These are phyloP conservation scores for Suillia variegata DNA, from an alignment of 2,888 invertebrate species.

Conservation along the genomic window DNA sequence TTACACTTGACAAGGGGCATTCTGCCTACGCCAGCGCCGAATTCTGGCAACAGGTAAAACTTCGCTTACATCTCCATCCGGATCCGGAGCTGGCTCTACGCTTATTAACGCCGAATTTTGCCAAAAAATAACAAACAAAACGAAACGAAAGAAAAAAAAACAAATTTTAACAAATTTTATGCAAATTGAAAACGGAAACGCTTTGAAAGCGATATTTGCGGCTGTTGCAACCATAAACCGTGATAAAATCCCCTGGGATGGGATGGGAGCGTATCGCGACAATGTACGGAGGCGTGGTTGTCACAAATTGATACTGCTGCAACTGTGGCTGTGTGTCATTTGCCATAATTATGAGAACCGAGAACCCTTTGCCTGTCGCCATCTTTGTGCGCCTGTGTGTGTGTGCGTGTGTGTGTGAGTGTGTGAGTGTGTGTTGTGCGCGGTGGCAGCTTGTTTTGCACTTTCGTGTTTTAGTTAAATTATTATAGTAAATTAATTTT, in stretches of 20 bases:
- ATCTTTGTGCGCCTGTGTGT: conserved; percentile 4
- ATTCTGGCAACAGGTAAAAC: conserved; percentile 36
- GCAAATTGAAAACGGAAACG: conserved; percentile 61
- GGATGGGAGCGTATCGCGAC: neutral
- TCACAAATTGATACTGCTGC: conserved; percentile 22
- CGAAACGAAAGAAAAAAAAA: too few relatives aligned
- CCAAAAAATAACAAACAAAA: too few relatives aligned
- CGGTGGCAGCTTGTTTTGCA: conserved; percentile 40
- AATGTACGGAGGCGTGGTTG: neutral
- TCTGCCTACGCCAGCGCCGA: neutral
- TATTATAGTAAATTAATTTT: conserved; percentile 59
- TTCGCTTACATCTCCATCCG: neutral
- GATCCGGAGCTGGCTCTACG: conserved; percentile 6
- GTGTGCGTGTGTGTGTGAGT: too few relatives aligned
- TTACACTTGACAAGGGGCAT: conserved; percentile 36
- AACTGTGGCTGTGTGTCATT: too few relatives aligned
- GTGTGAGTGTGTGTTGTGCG: conserved; percentile 19
- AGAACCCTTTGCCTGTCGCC: conserved; percentile 20
- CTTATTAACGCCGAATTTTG: conserved; percentile 47
- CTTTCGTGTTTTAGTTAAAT: conserved; percentile 46
- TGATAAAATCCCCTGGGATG: conserved; percentile 24
- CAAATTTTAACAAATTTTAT: conserved; percentile 55
- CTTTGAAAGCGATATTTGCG: conserved; percentile 39
- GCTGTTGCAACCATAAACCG: conserved; percentile 32
- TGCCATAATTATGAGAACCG: conserved; percentile 32